Conservation (phyloP, 2,113 vertebrate genomes). For the Pseudorasbora parva region DNA sequence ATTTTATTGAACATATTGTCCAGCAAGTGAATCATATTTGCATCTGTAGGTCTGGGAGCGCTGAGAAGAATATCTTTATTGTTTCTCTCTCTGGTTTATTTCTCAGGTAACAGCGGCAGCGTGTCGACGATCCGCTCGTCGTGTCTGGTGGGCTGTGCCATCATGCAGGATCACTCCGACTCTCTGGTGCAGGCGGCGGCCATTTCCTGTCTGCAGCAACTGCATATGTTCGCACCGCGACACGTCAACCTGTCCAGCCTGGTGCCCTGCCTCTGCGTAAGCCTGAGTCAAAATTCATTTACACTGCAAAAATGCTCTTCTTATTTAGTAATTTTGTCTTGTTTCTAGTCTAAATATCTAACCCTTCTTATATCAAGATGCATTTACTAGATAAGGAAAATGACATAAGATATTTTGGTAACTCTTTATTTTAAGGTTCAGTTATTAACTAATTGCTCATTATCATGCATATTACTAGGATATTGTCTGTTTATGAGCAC, state of each 20-base stretch:
- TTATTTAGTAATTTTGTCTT: too few species aligned
- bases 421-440: too few species aligned
- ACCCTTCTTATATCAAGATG: too few species aligned
- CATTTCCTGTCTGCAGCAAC: constrained; percentile 97
- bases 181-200: constrained; percentile 96
- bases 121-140: constrained; percentile 98
- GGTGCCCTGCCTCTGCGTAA: constrained; percentile 92
- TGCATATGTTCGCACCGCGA: constrained; percentile 98
- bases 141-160: constrained; percentile 97
- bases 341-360: too few species aligned
- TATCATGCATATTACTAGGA: too few species aligned
- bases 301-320: too few species aligned
- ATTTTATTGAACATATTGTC: background rate
- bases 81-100: constrained; percentile 23
- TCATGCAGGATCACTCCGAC: constrained; percentile 98
- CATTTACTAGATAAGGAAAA: too few species aligned
- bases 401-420: too few species aligned
- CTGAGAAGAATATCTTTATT: background rate
- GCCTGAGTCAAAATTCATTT: too few species aligned
- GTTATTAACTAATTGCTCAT: too few species aligned
- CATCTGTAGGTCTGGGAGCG: background rate
- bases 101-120: constrained; percentile 87
- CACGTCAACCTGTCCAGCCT: constrained; percentile 97
- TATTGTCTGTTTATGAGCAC: too few species aligned
- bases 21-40: too few species aligned